A percentile compares a stretch with the other conserved stretches of the same genome.
Evolutionary conservation across 2,888 invertebrate species (phyloP).

Genomic region (Eudasyphora cyanicolor): DNA sequence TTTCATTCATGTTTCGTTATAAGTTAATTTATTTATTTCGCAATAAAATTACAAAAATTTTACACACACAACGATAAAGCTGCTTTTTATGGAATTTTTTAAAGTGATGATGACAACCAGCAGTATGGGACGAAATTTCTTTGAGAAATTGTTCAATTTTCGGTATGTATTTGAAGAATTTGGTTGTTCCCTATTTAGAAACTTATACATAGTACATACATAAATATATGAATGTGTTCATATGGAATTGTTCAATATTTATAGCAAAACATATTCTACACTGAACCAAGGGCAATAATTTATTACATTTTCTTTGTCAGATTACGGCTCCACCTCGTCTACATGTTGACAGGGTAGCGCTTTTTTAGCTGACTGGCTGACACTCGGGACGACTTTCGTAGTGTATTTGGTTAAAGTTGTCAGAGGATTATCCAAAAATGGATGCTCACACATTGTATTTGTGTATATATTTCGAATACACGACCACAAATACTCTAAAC

Average conservation of each 20-base stretch:
- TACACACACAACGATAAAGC: constrained; percentile 10
- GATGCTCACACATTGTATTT: not conserved
- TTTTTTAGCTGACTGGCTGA: not conserved
- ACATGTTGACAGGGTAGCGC: not conserved
- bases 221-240: not conserved
- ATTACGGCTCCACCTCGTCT: not conserved
- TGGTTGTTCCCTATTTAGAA: not conserved
- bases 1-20: not conserved
- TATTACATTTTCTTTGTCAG: not conserved
- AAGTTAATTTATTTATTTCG: constrained; percentile 32
- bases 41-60: constrained; percentile 1
- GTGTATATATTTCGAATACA: no score
- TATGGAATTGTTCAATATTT: not conserved
- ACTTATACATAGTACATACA: not conserved
- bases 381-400: not conserved
- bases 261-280: not conserved
- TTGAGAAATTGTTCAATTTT: constrained; percentile 72
- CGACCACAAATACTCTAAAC: no score
- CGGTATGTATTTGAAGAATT: constrained; percentile 65
- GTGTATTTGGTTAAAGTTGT: not conserved
- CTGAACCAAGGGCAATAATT: constrained; percentile 1
- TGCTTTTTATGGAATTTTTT: constrained; percentile 67
- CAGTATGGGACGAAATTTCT: constrained; percentile 71
- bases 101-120: constrained; percentile 71
- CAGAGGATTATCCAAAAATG: not conserved